Conservation (phyloP, 2,797 vertebrate species). For the Tiaroga cobitis region DNA sequence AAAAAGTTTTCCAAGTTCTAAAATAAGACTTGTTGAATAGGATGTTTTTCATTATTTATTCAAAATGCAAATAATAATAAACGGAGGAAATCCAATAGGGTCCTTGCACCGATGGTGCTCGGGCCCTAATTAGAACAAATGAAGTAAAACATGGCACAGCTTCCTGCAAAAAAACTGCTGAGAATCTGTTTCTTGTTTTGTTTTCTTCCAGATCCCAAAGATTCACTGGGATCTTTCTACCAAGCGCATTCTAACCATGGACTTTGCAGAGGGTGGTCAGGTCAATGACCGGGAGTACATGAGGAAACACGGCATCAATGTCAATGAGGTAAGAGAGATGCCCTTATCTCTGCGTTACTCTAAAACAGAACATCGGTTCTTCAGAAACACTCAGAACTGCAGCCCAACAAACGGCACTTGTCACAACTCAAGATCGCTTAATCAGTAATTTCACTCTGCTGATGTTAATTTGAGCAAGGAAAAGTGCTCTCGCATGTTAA, state of each 20-base stretch:
- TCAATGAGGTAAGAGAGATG: slow-evolving; percentile 84
- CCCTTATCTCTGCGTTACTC: not conserved
- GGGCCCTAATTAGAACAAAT: no score
- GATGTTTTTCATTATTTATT: not conserved
- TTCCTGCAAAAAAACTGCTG: not conserved
- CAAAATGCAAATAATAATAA: not conserved
- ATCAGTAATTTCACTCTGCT: slow-evolving; percentile 16
- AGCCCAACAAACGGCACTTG: not conserved
- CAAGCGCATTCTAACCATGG: slow-evolving; percentile 93
- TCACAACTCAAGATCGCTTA: slow-evolving; percentile 20
- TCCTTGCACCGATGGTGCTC: no score
- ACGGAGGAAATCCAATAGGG: no score
- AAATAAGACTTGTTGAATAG: no score
- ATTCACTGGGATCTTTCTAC: slow-evolving; percentile 96
- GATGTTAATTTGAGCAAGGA: slow-evolving; percentile 1
- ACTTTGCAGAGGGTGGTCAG: slow-evolving; percentile 93
- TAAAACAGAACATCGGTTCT: not conserved
- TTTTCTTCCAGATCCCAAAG: slow-evolving; percentile 82
- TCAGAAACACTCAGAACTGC: not conserved
- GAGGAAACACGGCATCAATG: slow-evolving; percentile 84
- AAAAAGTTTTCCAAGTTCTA: not conserved
- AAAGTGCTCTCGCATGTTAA: slow-evolving; percentile 42
- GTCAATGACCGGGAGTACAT: slow-evolving; percentile 93
- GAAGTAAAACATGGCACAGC: not conserved
- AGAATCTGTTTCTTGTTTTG: not conserved